phyloP scores from a whole-genome alignment of 2,113 vertebrate species.

The Eulemur macaco region DNA sequence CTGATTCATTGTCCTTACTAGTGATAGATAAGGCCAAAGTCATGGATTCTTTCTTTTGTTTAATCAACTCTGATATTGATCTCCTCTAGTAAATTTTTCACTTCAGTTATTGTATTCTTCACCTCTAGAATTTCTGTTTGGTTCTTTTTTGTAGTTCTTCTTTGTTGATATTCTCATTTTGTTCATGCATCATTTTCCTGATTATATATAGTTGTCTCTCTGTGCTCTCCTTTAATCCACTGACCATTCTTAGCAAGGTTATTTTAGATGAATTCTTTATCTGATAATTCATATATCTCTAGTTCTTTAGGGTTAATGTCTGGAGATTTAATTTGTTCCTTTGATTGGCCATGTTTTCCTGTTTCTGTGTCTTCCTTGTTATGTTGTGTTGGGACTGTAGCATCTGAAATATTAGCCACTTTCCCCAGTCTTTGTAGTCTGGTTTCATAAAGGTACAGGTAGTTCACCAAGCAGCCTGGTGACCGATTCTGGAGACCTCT shows the following conservation, averaged over 20 bases:
- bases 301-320: not conserved
- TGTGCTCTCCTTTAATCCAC: not conserved
- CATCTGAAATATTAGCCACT: not conserved
- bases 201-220: not conserved
- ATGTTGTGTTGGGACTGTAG: not conserved
- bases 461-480: not conserved
- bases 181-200: not conserved
- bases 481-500: not conserved
- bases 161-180: not conserved
- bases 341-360: not conserved
- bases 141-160: not conserved
- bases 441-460: not conserved
- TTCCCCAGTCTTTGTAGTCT: not conserved
- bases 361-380: not conserved
- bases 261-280: not conserved
- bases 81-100: not conserved
- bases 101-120: not conserved
- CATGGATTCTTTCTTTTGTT: not conserved
- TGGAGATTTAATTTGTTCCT: not conserved
- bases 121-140: not conserved
- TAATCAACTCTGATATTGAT: not conserved
- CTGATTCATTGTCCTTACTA: not conserved
- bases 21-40: not conserved
- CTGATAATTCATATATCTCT: not conserved
- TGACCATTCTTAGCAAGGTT: not conserved